Base-by-base conservation (phyloP, 2,113 vertebrate genomes). In the Rhabdomys dilectus region DNA sequence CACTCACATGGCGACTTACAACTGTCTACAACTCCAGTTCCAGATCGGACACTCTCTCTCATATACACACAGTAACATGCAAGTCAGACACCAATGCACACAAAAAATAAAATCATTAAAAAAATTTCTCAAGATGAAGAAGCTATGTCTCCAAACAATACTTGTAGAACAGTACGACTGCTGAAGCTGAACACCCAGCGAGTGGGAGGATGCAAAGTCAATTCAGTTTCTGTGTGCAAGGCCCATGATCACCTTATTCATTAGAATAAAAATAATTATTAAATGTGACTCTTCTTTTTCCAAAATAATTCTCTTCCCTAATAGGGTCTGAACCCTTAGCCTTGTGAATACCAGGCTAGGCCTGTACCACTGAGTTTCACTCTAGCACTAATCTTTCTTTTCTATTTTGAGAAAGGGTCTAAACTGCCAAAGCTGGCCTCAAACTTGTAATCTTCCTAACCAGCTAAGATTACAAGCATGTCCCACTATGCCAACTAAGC, bases 171-270 rank as follows among this genome's bases (percentile, higher is more conserved):
- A 24, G 5, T 77, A 53, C 58, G 66, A 51, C 39, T 75, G 51
- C 51, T 76, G 10, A 91, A 80, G 12, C 77, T 31, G 68, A 19
- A 73, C 21, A 88, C 45, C 21, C 36, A 91, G 24, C 53, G 88
- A 75, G 9, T 60, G 19, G 31, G 0, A 95, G 16, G 89, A 60
- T 13, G 34, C 16, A 11, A 17, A 78, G n/a, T 94, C 34, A 88
- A 91, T 36, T 66, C 42, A 86, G 51, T 97, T 89, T 91, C 36
- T 90, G 16, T 88, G 94, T n/a, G 89, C 34, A 94, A 90, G 87
- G 9, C 6, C 68, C 11, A 31, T 5, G 2, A 3, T 60, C 31
- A 81, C 93, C 58, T 77, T 48, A 92, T 66, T 80, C 10, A 16
- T 91, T 72, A 88, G 16, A 88, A 66, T 77, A 93, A 94, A 80